Evolutionary conservation across 2,888 invertebrate species (phyloP).

Genomic region (Gibbula magus): DNA sequence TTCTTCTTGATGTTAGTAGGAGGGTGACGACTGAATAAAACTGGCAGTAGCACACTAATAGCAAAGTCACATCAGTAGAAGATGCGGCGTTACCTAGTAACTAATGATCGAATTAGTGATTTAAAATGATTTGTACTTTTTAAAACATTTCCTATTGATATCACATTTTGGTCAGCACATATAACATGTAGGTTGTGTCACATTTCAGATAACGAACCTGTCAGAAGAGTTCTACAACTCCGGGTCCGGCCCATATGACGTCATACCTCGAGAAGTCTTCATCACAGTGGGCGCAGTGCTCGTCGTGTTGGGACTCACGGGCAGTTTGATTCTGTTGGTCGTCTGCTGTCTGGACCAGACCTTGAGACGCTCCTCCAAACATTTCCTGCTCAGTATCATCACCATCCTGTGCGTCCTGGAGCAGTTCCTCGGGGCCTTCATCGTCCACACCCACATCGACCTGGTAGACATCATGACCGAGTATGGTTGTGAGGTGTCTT

Average conservation of each 20-base stretch:
- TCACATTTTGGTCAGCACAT: no score
- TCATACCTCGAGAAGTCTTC: not conserved
- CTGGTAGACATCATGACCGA: not conserved
- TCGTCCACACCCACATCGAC: conserved; percentile 10
- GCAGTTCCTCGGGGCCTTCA: conserved; percentile 1
- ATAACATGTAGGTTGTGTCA: no score
- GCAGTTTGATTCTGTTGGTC: not conserved
- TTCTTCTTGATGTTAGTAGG: no score
- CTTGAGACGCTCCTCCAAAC: conserved; percentile 8
- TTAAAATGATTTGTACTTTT: no score
- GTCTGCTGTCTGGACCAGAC: not conserved
- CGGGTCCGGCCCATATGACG: not conserved
- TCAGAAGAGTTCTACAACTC: not conserved
- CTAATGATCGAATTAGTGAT: no score
- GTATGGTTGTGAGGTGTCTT: conserved; percentile 2
- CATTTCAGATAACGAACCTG: no score
- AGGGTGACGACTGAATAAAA: no score
- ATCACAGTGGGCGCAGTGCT: not conserved
- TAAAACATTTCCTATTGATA: no score
- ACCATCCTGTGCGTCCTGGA: not conserved
- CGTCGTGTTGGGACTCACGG: not conserved
- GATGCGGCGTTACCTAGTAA: no score
- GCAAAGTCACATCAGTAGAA: no score
- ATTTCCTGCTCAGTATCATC: not conserved
- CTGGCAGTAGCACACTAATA: no score